Conservation (phyloP, 2,888 invertebrate species). For the Drosophila vallismaia region DNA sequence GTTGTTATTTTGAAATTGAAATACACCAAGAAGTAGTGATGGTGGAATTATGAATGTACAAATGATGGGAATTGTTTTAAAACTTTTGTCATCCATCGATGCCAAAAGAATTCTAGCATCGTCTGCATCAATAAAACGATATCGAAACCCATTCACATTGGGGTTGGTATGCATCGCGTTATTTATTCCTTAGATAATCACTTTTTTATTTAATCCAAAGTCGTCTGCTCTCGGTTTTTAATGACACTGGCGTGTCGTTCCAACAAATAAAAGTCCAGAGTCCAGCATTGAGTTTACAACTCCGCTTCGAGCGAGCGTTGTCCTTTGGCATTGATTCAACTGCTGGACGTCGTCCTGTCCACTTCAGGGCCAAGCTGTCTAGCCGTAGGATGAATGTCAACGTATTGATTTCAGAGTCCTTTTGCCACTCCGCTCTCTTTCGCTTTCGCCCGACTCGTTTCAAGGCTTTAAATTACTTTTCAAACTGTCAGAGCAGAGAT, state of each 20-base stretch:
- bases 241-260: constrained; percentile 74
- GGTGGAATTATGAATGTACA: background rate
- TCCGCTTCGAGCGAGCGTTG: constrained; percentile 27
- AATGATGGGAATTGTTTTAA: background rate
- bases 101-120: background rate
- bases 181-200: constrained; percentile 70
- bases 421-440: constrained; percentile 18
- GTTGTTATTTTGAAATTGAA: background rate
- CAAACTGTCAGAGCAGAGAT: constrained; percentile 50
- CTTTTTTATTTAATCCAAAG: constrained; percentile 73
- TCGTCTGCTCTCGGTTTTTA: constrained; percentile 57
- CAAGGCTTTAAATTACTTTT: constrained; percentile 69
- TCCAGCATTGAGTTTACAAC: background rate
- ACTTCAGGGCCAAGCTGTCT: constrained; percentile 68
- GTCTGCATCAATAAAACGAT: constrained; percentile 14
- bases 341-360: constrained; percentile 40
- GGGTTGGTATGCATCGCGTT: constrained; percentile 60
- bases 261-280: constrained; percentile 49
- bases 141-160: constrained; percentile 37
- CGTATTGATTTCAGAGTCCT: constrained; percentile 61
- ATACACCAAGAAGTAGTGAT: background rate
- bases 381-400: constrained; percentile 68
- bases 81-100: background rate
- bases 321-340: constrained; percentile 71
- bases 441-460: constrained; percentile 45